A percentile compares a stretch with the other conserved stretches of the same genome.
Conservation (phyloP, 2,888 invertebrate species). For the Melangyna quadrimaculata region DNA sequence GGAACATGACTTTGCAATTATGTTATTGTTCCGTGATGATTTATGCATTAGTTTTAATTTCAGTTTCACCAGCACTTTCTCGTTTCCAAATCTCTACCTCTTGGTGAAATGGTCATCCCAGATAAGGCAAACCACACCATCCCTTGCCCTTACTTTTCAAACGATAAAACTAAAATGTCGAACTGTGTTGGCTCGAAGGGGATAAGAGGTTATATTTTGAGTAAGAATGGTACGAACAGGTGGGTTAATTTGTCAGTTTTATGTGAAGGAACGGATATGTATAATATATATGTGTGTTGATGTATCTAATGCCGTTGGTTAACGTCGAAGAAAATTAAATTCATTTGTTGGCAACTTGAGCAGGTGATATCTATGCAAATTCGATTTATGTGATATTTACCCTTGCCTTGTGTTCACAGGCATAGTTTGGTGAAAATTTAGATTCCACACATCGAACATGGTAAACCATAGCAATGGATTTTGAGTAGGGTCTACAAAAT, state of each 20-base stretch:
- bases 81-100: constrained; percentile 4
- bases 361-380: constrained; percentile 66
- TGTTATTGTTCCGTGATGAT: constrained; percentile 70
- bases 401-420: neutral
- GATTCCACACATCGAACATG: neutral
- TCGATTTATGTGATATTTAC: constrained; percentile 38
- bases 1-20: constrained; percentile 71
- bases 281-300: neutral
- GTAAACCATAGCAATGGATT: neutral
- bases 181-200: neutral
- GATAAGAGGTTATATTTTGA: neutral
- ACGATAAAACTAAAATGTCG: constrained; percentile 5
- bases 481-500: neutral
- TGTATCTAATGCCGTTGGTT: neutral
- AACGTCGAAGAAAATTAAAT: constrained; percentile 21
- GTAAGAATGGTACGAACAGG: constrained; percentile 24
- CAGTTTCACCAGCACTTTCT: constrained; percentile 55
- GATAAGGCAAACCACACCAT: constrained; percentile 53
- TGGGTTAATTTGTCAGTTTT: constrained; percentile 6
- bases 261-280: neutral
- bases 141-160: constrained; percentile 5
- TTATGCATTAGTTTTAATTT: constrained; percentile 70
- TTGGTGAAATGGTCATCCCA: constrained; percentile 31
- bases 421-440: neutral
- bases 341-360: constrained; percentile 44